Evolutionary conservation across 2,888 invertebrate genomes (phyloP).

Genomic region (Polietes domitor): DNA sequence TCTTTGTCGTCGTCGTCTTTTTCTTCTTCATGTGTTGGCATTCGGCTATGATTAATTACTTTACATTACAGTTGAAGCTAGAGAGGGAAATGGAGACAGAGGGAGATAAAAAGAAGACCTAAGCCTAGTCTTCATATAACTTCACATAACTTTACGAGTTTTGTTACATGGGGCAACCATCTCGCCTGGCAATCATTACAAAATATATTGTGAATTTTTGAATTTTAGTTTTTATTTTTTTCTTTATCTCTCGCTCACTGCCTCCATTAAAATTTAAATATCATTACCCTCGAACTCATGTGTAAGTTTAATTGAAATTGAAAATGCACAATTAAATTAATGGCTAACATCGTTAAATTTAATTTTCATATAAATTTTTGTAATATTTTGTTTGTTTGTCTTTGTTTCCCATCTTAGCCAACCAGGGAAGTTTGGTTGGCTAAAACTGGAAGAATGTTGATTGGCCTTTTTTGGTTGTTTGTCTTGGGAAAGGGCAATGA

Average conservation of each 20-base stretch:
- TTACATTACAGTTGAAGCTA: constrained; percentile 38
- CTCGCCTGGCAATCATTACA: constrained; percentile 52
- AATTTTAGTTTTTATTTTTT: background rate
- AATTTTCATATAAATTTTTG: constrained; percentile 59
- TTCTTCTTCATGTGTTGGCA: background rate
- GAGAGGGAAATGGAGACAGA: background rate
- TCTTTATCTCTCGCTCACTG: background rate
- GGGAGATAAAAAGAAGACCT: background rate
- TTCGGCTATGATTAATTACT: constrained; percentile 59
- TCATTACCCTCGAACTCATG: too few relatives aligned
- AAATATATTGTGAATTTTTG: constrained; percentile 9
- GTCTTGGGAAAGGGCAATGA: constrained; percentile 9
- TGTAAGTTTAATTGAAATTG: constrained; percentile 59
- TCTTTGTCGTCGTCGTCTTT: background rate
- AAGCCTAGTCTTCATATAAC: constrained; percentile 10
- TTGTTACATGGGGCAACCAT: too few relatives aligned
- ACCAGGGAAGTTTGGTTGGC: background rate
- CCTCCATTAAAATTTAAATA: constrained; percentile 50
- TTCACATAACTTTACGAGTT: constrained; percentile 2
- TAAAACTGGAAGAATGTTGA: background rate
- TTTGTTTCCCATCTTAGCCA: background rate
- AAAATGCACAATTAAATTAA: constrained; percentile 62
- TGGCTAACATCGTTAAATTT: constrained; percentile 55
- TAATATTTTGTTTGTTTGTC: constrained; percentile 27
- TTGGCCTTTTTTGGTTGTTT: background rate